These are phyloP conservation scores for Oreotragus oreotragus DNA, from an alignment of 2,113 vertebrate species.

Conservation along the genomic window DNA sequence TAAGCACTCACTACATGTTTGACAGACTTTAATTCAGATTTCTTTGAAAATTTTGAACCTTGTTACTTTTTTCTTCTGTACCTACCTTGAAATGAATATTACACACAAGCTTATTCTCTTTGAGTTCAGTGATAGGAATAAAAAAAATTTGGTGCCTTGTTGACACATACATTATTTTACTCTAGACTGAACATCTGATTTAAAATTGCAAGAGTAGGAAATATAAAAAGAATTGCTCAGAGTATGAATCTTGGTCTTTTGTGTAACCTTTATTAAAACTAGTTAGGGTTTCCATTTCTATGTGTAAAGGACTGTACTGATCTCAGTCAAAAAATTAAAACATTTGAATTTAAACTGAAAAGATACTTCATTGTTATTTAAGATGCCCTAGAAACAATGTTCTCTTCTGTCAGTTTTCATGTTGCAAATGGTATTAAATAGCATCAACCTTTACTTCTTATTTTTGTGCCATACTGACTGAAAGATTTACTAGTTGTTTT, in stretches of 20 bases:
- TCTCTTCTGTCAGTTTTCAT: neutral
- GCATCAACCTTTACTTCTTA: neutral
- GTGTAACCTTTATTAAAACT: neutral
- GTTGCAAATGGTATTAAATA: neutral
- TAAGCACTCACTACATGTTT: neutral
- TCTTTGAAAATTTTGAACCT: conserved; percentile 23
- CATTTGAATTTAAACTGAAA: conserved; percentile 21
- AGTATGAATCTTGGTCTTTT: neutral
- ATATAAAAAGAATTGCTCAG: neutral
- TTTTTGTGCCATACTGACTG: neutral
- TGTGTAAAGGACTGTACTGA: neutral
- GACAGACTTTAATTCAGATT: neutral
- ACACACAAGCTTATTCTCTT: neutral
- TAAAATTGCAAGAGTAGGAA: neutral
- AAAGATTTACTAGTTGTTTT: neutral
- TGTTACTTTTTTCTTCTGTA: neutral
- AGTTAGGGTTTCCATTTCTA: neutral
- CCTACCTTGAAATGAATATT: neutral
- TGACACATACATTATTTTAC: neutral
- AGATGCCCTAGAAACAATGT: neutral
- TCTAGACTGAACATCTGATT: neutral
- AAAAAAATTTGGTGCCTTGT: neutral
- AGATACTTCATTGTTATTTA: neutral
- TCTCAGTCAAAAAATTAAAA: neutral
- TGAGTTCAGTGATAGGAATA: neutral